phyloP scores from a whole-genome alignment of 2,113 vertebrate genomes.

The Antechinus stuartii region DNA sequence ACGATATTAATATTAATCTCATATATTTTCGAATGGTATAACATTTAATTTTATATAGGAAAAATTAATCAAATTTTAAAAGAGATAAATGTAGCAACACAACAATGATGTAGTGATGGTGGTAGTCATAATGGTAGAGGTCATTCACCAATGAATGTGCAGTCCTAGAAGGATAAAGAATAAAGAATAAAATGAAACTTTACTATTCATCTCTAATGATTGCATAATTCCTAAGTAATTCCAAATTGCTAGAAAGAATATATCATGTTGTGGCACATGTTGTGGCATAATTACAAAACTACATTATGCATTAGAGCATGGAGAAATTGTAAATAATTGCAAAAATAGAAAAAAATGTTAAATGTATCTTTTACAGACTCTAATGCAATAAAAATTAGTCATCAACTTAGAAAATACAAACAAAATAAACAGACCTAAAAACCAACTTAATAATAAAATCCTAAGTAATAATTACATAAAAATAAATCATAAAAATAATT shows the following conservation, averaged over 20 bases:
- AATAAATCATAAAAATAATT: no score
- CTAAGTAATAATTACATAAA: no score
- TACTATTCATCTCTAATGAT: not conserved
- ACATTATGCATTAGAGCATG: not conserved
- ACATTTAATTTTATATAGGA: not conserved
- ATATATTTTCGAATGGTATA: not conserved
- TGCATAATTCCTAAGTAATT: not conserved
- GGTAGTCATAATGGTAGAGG: not conserved
- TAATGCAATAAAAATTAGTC: no score
- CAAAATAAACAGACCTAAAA: no score
- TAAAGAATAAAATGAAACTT: not conserved
- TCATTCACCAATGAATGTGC: not conserved
- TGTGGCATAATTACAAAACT: not conserved
- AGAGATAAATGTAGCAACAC: not conserved
- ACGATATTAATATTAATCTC: not conserved
- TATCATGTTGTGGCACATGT: not conserved
- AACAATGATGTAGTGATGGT: not conserved
- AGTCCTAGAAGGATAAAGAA: not conserved
- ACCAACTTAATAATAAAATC: no score
- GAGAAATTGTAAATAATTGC: not conserved
- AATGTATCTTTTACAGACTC: no score
- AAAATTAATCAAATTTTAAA: not conserved
- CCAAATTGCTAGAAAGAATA: not conserved
- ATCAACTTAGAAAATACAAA: no score
- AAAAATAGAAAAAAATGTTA: no score